Percentiles rank a stretch among this genome's conserved stretches.
Evolutionary conservation across 2,888 invertebrate genomes (phyloP).

Genomic region (Sarcophaga rosellei): DNA sequence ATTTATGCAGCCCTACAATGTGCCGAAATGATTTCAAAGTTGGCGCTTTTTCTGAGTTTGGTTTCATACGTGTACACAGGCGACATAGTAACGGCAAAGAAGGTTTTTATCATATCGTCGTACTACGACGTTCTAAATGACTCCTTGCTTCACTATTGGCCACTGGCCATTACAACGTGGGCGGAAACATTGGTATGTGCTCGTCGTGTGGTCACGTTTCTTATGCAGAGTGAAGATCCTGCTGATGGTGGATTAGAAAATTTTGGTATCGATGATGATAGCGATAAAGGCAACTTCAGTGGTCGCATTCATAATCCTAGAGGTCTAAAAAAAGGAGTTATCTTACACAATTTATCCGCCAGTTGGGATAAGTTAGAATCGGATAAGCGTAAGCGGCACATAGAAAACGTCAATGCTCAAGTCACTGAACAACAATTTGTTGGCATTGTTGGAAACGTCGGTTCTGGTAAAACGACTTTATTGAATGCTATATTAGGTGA

Average conservation of each 20-base stretch:
- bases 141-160: conserved; percentile 89
- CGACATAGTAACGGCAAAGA: conserved; percentile 87
- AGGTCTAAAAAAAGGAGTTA: conserved; percentile 76
- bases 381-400: conserved; percentile 72
- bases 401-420: conserved; percentile 81
- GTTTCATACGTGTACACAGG: conserved; percentile 86
- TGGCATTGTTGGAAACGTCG: conserved; percentile 87
- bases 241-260: conserved; percentile 74
- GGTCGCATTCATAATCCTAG: conserved; percentile 74
- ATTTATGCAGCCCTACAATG: conserved; percentile 87
- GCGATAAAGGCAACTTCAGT: conserved; percentile 73
- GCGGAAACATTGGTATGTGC: conserved; percentile 89
- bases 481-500: conserved; percentile 89
- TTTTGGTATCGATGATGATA: conserved; percentile 72
- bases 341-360: conserved; percentile 82
- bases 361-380: conserved; percentile 82
- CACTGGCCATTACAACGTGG: conserved; percentile 88
- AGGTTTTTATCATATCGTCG: conserved; percentile 90
- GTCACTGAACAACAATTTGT: conserved; percentile 75
- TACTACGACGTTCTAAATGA: conserved; percentile 90
- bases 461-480: conserved; percentile 88
- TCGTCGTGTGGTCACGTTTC: conserved; percentile 86
- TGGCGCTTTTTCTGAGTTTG: conserved; percentile 89
- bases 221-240: conserved; percentile 80
- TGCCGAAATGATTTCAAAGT: conserved; percentile 89